These are phyloP conservation scores for Heliocidaris tuberculata DNA, from an alignment of 35 echinoderm and acorn worm genomes.

Conservation along the genomic window DNA sequence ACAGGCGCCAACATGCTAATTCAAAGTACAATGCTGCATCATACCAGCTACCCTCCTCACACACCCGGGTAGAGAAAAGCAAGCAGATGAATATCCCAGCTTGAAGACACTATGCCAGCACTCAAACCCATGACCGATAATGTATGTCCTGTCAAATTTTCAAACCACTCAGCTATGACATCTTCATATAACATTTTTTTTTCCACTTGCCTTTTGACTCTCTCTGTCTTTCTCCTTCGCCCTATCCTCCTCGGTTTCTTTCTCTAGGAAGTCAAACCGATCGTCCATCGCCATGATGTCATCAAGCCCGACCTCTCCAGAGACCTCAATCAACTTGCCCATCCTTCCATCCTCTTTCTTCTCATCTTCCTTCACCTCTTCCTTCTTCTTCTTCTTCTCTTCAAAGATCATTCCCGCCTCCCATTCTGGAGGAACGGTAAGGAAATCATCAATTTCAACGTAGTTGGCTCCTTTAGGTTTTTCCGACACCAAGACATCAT, in stretches of 20 bases:
- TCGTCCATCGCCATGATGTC: slow-evolving; percentile 39
- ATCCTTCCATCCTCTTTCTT: slow-evolving; percentile 10
- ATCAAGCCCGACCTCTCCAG: neutral
- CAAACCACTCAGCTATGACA: no score
- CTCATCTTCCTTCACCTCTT: slow-evolving; percentile 36
- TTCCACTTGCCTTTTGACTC: neutral
- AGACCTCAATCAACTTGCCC: neutral
- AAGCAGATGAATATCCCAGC: no score
- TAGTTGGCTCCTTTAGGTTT: slow-evolving; percentile 52
- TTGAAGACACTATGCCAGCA: no score
- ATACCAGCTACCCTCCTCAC: no score
- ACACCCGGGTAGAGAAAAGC: no score
- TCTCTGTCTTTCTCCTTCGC: neutral
- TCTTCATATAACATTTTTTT: neutral
- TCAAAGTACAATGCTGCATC: no score
- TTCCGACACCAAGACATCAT: slow-evolving; percentile 35
- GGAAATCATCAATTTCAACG: slow-evolving; percentile 66
- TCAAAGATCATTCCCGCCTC: slow-evolving; percentile 70
- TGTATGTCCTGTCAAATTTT: no score
- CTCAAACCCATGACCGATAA: no score
- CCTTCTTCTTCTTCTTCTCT: slow-evolving; percentile 41
- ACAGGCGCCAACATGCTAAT: no score
- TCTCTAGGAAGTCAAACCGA: slow-evolving; percentile 13
- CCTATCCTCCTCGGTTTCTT: slow-evolving; percentile 28
- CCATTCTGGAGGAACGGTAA: slow-evolving; percentile 69